Conservation (phyloP, 2,797 vertebrate species). For the Enteromius treurensis region DNA sequence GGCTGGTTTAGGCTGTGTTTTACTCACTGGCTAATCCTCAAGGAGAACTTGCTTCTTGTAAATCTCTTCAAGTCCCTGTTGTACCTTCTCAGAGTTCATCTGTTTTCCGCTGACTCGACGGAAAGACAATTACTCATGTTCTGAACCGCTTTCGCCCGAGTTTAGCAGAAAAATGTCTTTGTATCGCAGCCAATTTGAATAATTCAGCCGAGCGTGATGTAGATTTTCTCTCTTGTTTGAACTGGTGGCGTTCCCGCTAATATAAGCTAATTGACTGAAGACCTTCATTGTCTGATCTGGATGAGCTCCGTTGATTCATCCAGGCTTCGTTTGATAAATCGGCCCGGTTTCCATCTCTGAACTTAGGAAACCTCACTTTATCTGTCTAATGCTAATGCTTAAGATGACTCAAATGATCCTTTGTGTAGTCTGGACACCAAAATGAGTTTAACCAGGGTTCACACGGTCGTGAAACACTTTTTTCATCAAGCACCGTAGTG, state of each 20-base stretch:
- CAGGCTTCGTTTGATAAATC: background rate
- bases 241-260: slow-evolving; percentile 65
- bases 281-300: slow-evolving; percentile 28
- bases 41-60: slow-evolving; percentile 47
- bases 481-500: background rate
- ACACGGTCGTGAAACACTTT: background rate
- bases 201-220: slow-evolving; percentile 62
- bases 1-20: background rate
- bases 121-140: slow-evolving; percentile 70
- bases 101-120: slow-evolving; percentile 69
- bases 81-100: slow-evolving; percentile 71
- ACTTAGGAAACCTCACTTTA: background rate
- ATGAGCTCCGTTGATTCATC: slow-evolving; percentile 4
- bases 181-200: slow-evolving; percentile 66
- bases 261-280: slow-evolving; percentile 60
- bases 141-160: slow-evolving; percentile 47
- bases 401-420: too few species aligned
- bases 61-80: slow-evolving; percentile 65
- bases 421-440: background rate
- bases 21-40: background rate
- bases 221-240: slow-evolving; percentile 64
- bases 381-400: background rate
- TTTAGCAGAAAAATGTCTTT: slow-evolving; percentile 73
- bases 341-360: background rate
- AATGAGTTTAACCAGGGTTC: background rate